Percentiles rank a stretch among this genome's conserved stretches.
These are phyloP conservation scores for Aegithalos caudatus DNA, from an alignment of 2,113 vertebrate genomes.

Conservation along the genomic window DNA sequence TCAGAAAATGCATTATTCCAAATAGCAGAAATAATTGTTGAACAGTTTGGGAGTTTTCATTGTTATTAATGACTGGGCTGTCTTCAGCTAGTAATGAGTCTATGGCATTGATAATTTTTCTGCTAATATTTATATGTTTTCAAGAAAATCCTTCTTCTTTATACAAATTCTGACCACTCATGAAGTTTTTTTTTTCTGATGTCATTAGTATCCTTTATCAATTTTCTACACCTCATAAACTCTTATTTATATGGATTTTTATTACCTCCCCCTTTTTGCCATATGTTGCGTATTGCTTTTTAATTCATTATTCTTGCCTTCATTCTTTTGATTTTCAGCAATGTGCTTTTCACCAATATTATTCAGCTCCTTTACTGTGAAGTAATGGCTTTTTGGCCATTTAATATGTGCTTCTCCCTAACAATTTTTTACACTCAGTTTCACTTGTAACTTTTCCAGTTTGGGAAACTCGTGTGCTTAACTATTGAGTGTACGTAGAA, in stretches of 20 bases:
- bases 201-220: constrained; percentile 30
- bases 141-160: background rate
- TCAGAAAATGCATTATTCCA: background rate
- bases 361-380: background rate
- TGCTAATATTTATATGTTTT: background rate
- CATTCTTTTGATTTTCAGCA: too few relatives aligned
- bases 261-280: background rate
- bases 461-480: background rate
- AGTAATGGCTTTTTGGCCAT: background rate
- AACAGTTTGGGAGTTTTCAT: background rate
- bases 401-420: background rate
- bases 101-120: background rate
- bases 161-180: background rate
- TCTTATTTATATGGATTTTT: constrained; percentile 33
- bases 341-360: constrained; percentile 5
- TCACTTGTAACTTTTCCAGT: background rate
- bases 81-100: background rate
- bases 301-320: constrained; percentile 38
- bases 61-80: background rate
- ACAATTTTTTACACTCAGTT: background rate
- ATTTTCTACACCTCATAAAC: constrained; percentile 45
- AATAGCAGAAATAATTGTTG: background rate
- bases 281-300: constrained; percentile 46
- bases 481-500: background rate
- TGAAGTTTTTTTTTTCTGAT: background rate